phyloP scores from a whole-genome alignment of 2,888 invertebrate species.

The Bombylius discolor region DNA sequence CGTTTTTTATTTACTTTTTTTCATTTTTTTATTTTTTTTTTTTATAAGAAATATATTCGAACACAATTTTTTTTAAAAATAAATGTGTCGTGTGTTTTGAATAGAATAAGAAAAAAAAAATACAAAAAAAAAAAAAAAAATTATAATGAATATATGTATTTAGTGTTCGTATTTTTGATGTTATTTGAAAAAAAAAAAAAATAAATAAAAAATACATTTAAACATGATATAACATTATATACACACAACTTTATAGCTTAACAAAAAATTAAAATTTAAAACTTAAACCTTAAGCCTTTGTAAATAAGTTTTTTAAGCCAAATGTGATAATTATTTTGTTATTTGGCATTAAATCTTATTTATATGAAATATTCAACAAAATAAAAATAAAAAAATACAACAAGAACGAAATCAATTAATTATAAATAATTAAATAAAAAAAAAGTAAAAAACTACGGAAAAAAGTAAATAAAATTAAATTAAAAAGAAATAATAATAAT shows the following conservation, averaged over 20 bases:
- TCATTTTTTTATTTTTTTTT: too few species aligned
- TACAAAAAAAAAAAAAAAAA: not conserved
- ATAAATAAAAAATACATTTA: not conserved
- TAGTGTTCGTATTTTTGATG: not conserved
- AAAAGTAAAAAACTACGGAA: not conserved
- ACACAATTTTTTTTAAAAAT: too few species aligned
- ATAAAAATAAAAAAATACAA: not conserved
- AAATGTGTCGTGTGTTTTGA: too few species aligned
- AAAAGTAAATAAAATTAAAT: not conserved
- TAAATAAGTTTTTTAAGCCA: not conserved
- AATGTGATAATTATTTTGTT: constrained; percentile 6
- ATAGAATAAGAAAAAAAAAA: too few species aligned
- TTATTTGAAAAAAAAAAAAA: constrained; percentile 2
- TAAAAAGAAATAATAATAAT: not conserved
- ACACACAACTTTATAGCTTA: not conserved
- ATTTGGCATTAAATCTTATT: not conserved
- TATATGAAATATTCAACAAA: not conserved
- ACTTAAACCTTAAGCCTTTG: too few species aligned
- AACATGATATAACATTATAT: not conserved
- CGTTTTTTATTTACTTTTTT: too few species aligned
- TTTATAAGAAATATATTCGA: too few species aligned
- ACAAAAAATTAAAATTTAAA: not conserved
- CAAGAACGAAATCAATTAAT: too few species aligned
- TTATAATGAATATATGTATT: not conserved
- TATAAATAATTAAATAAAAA: not conserved